These are phyloP conservation scores for Psephotus haematonotus DNA, from an alignment of 2,113 vertebrate species.

Conservation along the genomic window DNA sequence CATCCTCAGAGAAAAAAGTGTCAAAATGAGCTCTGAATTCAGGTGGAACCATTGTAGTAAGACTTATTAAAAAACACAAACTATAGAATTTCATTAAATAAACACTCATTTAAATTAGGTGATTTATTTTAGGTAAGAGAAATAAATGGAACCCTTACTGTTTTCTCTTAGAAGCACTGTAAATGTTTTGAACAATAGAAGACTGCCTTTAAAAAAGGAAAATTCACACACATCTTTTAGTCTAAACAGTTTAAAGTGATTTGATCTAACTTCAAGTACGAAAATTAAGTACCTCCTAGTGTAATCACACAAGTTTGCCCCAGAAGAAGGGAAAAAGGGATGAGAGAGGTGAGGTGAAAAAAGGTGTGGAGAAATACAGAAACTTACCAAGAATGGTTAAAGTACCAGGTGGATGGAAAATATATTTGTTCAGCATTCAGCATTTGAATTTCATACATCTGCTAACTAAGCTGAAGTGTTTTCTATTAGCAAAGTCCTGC, in stretches of 20 bases:
- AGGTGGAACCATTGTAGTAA: background rate
- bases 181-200: background rate
- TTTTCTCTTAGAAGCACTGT: background rate
- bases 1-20: background rate
- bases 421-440: background rate
- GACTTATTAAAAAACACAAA: background rate
- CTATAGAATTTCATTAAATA: background rate
- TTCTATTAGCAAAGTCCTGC: background rate
- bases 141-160: no score
- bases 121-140: no score
- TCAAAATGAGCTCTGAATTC: background rate
- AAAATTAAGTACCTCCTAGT: background rate
- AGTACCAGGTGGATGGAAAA: background rate
- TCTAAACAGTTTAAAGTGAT: background rate
- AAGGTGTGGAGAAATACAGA: background rate
- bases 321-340: background rate
- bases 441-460: rapidly evolving
- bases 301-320: background rate
- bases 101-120: background rate
- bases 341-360: background rate
- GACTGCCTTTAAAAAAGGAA: background rate
- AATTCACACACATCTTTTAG: rapidly evolving
- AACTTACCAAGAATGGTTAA: background rate
- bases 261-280: background rate
- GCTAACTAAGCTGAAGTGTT: background rate